Percentiles rank a stretch among this genome's conserved stretches.
phyloP scores from a whole-genome alignment of 23 tunicate species.

The Clavelina lepadiformis region DNA sequence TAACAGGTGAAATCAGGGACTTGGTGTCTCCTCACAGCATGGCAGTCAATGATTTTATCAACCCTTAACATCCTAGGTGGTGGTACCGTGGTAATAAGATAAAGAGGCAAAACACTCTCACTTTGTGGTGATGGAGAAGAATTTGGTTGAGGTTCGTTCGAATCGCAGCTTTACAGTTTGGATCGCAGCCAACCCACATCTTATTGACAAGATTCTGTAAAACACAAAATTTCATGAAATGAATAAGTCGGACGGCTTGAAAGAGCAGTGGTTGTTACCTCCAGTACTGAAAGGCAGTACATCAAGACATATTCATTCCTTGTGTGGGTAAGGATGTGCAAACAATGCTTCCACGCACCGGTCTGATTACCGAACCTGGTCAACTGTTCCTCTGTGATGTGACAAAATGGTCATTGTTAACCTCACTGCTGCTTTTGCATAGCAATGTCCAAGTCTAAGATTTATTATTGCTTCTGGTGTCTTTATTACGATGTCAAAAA shows the following conservation, averaged over 20 bases:
- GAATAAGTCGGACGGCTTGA: no score
- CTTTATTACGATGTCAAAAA: no score
- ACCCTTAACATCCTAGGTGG: no score
- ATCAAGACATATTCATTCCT: constrained; percentile 82
- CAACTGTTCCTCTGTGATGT: constrained; percentile 62
- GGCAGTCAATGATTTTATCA: no score
- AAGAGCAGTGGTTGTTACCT: constrained; percentile 16
- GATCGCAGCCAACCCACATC: constrained; percentile 81
- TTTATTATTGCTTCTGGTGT: no score
- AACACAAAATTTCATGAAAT: neutral
- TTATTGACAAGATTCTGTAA: constrained; percentile 68
- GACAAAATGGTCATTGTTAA: no score
- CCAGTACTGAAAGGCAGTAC: constrained; percentile 81
- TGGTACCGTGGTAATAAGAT: no score
- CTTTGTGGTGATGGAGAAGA: constrained; percentile 50
- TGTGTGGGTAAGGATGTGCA: constrained; percentile 52
- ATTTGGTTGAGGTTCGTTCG: constrained; percentile 55
- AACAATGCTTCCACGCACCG: constrained; percentile 79
- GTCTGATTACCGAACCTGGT: constrained; percentile 72
- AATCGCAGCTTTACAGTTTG: constrained; percentile 60
- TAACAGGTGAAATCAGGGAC: no score
- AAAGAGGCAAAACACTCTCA: no score
- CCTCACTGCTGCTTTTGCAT: no score
- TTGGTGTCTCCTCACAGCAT: no score
- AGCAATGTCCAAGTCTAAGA: no score